Conservation (phyloP, 2,113 vertebrate genomes). For the Alouatta palliata region DNA sequence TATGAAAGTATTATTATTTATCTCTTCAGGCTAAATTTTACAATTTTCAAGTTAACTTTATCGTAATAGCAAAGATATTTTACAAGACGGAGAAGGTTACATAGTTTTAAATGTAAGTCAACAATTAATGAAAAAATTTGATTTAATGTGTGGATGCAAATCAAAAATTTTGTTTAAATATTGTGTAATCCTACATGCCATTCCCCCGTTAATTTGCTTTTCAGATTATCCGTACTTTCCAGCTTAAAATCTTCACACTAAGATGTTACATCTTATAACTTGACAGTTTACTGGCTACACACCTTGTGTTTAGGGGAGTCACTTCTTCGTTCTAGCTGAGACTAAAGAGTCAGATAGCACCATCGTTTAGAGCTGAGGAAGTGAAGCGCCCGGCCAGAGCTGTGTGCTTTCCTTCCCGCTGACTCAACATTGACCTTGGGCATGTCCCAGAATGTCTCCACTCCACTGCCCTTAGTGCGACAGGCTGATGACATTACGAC, state of each 20-base stretch:
- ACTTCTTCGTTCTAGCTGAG: not conserved
- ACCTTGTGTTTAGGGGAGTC: slow-evolving; percentile 29
- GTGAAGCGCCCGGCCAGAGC: not conserved
- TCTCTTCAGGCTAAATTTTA: not conserved
- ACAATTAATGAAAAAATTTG: slow-evolving; percentile 29
- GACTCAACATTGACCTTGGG: not conserved
- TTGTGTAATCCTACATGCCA: not conserved
- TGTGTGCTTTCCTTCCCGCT: not conserved
- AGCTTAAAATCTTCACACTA: not conserved
- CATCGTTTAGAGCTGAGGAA: not conserved
- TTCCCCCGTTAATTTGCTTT: slow-evolving; percentile 13
- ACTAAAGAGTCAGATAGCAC: not conserved
- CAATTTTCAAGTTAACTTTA: slow-evolving; percentile 34
- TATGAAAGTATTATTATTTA: slow-evolving; percentile 12
- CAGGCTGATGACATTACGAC: not conserved
- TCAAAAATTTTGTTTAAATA: slow-evolving; percentile 22
- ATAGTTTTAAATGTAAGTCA: slow-evolving; percentile 53
- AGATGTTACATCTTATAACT: not conserved
- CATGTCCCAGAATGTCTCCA: not conserved
- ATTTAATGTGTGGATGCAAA: not conserved
- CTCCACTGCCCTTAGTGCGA: not conserved
- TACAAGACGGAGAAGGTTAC: not conserved
- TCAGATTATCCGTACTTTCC: slow-evolving; percentile 17
- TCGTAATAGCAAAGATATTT: slow-evolving; percentile 45
- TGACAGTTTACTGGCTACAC: slow-evolving; percentile 2